A percentile compares a stretch with the other conserved stretches of the same genome.
These are phyloP conservation scores for Drosophila grimshawi DNA, from an alignment of 1,140 invertebrate species.

Conservation along the genomic window DNA sequence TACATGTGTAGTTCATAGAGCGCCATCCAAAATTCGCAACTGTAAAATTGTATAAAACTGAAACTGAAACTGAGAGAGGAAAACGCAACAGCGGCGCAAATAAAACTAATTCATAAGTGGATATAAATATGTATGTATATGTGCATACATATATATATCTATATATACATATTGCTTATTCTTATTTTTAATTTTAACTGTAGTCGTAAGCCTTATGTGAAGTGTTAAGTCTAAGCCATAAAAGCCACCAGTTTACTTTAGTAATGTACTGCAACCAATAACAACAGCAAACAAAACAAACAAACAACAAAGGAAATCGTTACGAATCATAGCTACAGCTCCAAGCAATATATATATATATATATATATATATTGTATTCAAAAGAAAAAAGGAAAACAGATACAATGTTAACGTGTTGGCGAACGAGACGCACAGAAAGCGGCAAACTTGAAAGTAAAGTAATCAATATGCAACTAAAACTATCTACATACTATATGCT, in stretches of 20 bases:
- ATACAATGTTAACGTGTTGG: constrained; percentile 5
- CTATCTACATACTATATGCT: constrained; percentile 21
- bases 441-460: constrained; percentile 18
- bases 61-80: constrained; percentile 16
- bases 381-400: constrained; percentile 8
- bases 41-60: constrained; percentile 36
- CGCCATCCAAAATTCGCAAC: constrained; percentile 29
- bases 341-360: neutral
- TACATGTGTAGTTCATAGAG: constrained; percentile 6
- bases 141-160: constrained; percentile 18
- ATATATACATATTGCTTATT: constrained; percentile 23
- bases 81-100: constrained; percentile 12
- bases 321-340: constrained; percentile 7
- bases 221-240: constrained; percentile 68
- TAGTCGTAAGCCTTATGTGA: constrained; percentile 55
- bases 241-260: constrained; percentile 75
- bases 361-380: neutral
- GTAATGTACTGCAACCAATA: constrained; percentile 48
- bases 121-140: constrained; percentile 23
- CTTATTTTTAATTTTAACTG: constrained; percentile 20
- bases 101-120: constrained; percentile 23
- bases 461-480: constrained; percentile 26
- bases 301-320: constrained; percentile 16
- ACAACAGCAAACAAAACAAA: constrained; percentile 31
- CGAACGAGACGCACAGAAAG: constrained; percentile 36